A percentile compares a stretch with the other conserved stretches of the same genome.
Evolutionary conservation across 2,113 vertebrate genomes (phyloP).

Genomic region (Apodemus speciosus): DNA sequence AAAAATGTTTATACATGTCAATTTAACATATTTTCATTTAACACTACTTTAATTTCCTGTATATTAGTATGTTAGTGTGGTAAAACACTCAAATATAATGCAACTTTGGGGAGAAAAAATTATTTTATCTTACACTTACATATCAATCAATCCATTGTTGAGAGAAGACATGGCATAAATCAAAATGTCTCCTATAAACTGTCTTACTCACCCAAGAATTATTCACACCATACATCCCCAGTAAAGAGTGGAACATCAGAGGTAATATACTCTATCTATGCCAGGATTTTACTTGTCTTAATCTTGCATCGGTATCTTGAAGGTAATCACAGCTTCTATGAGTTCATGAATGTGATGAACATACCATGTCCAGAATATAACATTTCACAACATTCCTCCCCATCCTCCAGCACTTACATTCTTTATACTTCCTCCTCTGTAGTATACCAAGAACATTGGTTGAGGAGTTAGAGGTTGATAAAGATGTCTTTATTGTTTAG

Average conservation of each 20-base stretch:
- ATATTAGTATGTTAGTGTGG: neutral
- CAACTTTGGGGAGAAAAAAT: neutral
- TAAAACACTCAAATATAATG: neutral
- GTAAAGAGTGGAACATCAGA: neutral
- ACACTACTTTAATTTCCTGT: neutral
- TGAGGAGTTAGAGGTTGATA: neutral
- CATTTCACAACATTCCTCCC: neutral
- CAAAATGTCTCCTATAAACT: neutral
- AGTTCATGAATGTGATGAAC: neutral
- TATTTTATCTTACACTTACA: neutral
- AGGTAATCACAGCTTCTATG: neutral
- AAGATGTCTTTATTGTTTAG: neutral
- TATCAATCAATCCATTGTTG: neutral
- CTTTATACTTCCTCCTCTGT: neutral
- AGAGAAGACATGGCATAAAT: neutral
- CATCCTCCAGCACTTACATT: neutral
- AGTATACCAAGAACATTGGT: neutral
- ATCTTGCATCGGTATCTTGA: neutral
- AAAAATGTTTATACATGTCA: neutral
- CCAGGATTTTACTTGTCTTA: neutral
- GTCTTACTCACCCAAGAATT: neutral
- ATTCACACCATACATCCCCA: neutral
- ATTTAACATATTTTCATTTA: neutral
- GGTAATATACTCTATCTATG: neutral
- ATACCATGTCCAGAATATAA: neutral